phyloP scores from a whole-genome alignment of 2,797 vertebrate species.

The Channa striata region DNA sequence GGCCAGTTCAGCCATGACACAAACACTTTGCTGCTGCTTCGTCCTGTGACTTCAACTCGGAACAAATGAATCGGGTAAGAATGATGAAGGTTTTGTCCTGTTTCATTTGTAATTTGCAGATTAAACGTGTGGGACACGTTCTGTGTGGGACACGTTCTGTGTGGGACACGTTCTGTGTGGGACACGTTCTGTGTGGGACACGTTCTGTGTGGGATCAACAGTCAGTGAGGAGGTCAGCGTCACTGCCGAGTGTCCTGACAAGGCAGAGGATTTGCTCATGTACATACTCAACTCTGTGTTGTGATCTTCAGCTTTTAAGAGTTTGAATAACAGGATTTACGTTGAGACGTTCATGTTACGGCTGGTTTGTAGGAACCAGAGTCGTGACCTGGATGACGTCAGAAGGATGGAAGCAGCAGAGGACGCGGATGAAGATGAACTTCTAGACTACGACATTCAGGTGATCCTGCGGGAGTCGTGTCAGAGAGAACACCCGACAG shows the following conservation, averaged over 20 bases:
- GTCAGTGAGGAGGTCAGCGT: too few relatives aligned
- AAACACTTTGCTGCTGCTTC: conserved; percentile 34
- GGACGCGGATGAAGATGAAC: conserved; percentile 83
- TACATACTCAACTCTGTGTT: too few relatives aligned
- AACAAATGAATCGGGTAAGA: conserved; percentile 52
- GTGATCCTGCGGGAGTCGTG: conserved; percentile 86
- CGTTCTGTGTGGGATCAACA: too few relatives aligned
- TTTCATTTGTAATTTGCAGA: neutral
- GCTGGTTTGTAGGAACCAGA: neutral
- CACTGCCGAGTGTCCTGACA: too few relatives aligned
- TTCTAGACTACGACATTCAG: conserved; percentile 83
- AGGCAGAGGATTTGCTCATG: too few relatives aligned
- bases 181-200: too few relatives aligned
- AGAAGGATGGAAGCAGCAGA: conserved; percentile 79
- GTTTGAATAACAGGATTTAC: too few relatives aligned
- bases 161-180: too few relatives aligned
- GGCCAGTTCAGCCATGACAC: conserved; percentile 10
- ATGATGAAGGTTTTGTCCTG: neutral
- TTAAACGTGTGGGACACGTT: too few relatives aligned
- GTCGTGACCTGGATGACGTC: neutral
- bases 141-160: too few relatives aligned
- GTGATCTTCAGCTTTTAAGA: too few relatives aligned
- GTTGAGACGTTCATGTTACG: neutral
- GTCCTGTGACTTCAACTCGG: conserved; percentile 24
- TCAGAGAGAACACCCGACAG: conserved; percentile 55